Evolutionary conservation across 64 coral and sea anemone species (phyloP), one percentile per base, ranked within the genome.

Genomic region (Pachyseris speciosa): DNA sequence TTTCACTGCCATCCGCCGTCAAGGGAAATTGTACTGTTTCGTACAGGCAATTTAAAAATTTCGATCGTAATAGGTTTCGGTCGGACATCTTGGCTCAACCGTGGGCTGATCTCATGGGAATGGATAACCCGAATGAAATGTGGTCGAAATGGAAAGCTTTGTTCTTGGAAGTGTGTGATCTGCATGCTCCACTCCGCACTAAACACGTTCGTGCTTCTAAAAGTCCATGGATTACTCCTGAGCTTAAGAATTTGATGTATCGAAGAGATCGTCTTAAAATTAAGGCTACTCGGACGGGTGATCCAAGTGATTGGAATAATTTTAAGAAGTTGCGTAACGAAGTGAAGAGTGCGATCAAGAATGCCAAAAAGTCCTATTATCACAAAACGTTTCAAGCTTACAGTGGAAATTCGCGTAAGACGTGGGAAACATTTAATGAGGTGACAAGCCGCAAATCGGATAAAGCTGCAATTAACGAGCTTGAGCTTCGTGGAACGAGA

Each of bases 321-420:
- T 92, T 74, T 76, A 84, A 92, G 60, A 92, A 41, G 49, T 28
- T 34, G 74, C 44, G 90, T 84, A 85, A 92, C 84, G 20, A 26
- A 28, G 80, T 75, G 30, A 92, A 84, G n/a, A 85, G 24, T 63
- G 51, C 60, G 44, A 84, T 92, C 34, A 92, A 85, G 69, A 73
- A 75, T 74, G 68, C 69, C 28, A 92, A 84, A 84, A 64, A 34
- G 24, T 44, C 26, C 44, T 92, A 92, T 65, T 92, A 67, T 76
- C 11, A 6, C 4, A 45, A 45, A 45, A 6, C 43, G 4, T 45
- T 45, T 45, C 4, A 7, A 47, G 36, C 32, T 45, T 65, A 37
- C 40, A 15, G 45, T 67, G 22, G 61, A 66, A 67, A 85, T 43
- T 41, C 83, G 67, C 55, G 40, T 58, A 69, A 85, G 67, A 85